phyloP scores from a whole-genome alignment of 2,888 invertebrate species.

The Amphipyra tragopoginis region DNA sequence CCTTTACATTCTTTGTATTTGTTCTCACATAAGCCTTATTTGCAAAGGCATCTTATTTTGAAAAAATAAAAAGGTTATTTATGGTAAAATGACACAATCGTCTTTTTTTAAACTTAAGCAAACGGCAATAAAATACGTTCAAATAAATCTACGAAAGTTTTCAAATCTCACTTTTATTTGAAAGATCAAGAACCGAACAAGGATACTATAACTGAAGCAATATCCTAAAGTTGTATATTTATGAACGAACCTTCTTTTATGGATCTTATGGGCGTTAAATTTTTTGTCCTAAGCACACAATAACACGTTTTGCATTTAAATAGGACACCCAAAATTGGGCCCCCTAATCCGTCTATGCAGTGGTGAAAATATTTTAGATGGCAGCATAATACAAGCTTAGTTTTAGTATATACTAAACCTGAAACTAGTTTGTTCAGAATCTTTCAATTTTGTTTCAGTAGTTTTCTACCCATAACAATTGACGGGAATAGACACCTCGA shows the following conservation, averaged over 20 bases:
- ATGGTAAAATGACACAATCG: too few relatives aligned
- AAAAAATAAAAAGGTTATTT: too few relatives aligned
- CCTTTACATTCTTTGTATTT: not conserved
- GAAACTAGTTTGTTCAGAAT: too few relatives aligned
- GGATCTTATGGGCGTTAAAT: slow-evolving; percentile 62
- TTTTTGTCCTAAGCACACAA: slow-evolving; percentile 59
- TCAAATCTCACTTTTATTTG: slow-evolving; percentile 66
- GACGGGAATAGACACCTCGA: too few relatives aligned
- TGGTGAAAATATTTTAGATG: slow-evolving; percentile 18
- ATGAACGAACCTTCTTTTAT: slow-evolving; percentile 75
- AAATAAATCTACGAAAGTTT: slow-evolving; percentile 51
- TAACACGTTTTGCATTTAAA: slow-evolving; percentile 52
- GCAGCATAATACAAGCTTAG: too few relatives aligned
- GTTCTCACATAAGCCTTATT: not conserved
- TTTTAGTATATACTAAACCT: too few relatives aligned
- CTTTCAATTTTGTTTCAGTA: too few relatives aligned
- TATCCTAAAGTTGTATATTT: slow-evolving; percentile 77
- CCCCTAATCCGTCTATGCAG: slow-evolving; percentile 1
- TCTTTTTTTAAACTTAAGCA: too few relatives aligned
- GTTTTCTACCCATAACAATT: too few relatives aligned
- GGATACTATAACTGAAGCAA: slow-evolving; percentile 71
- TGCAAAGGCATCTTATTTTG: too few relatives aligned
- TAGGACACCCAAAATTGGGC: slow-evolving; percentile 23
- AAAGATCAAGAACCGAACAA: slow-evolving; percentile 55
- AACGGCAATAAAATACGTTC: slow-evolving; percentile 3